Percentiles rank a stretch among this genome's conserved stretches.
These are phyloP conservation scores for Apis florea DNA, from an alignment of 1,140 invertebrate species.

Conservation along the genomic window DNA sequence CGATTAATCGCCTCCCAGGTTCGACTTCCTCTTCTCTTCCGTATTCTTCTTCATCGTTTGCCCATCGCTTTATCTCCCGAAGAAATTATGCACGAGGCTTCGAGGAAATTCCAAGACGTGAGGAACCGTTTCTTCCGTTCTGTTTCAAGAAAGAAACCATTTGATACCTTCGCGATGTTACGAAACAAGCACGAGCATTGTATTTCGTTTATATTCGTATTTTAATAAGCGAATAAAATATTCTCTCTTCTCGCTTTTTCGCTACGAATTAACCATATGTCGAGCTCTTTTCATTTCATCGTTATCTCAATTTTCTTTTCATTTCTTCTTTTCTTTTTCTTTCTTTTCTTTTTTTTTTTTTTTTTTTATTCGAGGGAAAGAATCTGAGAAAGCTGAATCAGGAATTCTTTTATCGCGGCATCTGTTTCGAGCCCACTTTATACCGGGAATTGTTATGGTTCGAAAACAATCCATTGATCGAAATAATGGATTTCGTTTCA, in stretches of 20 bases:
- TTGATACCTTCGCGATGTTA: not conserved
- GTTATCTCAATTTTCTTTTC: not conserved
- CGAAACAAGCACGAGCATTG: not conserved
- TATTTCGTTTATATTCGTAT: not conserved
- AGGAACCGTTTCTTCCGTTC: not conserved
- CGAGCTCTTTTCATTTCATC: not conserved
- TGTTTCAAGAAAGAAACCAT: not conserved
- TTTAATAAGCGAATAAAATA: conserved; percentile 3
- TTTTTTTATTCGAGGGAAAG: not conserved
- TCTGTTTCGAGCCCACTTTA: conserved; percentile 28
- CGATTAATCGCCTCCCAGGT: conserved; percentile 26
- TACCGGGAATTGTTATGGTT: not conserved
- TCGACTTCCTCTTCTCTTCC: not conserved
- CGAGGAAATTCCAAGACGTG: not conserved
- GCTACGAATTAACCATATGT: not conserved
- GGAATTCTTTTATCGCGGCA: conserved; percentile 25
- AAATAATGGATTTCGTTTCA: conserved; percentile 3
- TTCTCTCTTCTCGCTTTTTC: not conserved
- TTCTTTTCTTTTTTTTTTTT: too few species aligned
- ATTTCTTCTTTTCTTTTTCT: not conserved
- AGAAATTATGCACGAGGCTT: conserved; percentile 8
- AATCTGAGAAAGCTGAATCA: conserved; percentile 10
- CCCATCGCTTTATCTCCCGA: not conserved
- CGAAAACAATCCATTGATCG: conserved; percentile 23
- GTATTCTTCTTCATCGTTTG: not conserved